phyloP scores from a whole-genome alignment of 2,888 invertebrate genomes.

The Ophioninae sp. region DNA sequence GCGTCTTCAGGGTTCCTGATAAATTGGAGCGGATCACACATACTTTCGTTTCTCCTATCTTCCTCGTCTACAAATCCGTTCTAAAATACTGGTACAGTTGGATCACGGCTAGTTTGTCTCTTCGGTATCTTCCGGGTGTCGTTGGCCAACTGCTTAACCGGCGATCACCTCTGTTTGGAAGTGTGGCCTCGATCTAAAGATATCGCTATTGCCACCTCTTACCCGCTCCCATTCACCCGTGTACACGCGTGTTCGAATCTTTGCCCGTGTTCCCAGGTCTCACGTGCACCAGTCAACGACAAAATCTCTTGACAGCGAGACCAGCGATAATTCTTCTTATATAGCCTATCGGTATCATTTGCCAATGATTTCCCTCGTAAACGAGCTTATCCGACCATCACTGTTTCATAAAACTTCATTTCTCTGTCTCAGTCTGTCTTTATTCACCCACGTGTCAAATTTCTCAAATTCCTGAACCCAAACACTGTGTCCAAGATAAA shows the following conservation, averaged over 20 bases:
- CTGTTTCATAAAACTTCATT: slow-evolving; percentile 21
- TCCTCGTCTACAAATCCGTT: slow-evolving; percentile 44
- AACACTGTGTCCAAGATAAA: no score
- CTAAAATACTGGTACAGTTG: slow-evolving; percentile 34
- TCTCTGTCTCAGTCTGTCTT: slow-evolving; percentile 17
- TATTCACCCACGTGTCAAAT: neutral
- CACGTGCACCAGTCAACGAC: slow-evolving; percentile 49
- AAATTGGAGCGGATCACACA: slow-evolving; percentile 77
- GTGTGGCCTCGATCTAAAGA: slow-evolving; percentile 76
- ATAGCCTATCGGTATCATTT: slow-evolving; percentile 67
- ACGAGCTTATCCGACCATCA: slow-evolving; percentile 17
- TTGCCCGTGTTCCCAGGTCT: slow-evolving; percentile 11
- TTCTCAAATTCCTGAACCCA: neutral
- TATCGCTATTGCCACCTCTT: slow-evolving; percentile 67
- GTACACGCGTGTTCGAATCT: slow-evolving; percentile 3
- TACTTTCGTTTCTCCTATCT: slow-evolving; percentile 70
- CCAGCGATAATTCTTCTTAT: slow-evolving; percentile 11
- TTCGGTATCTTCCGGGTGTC: slow-evolving; percentile 76
- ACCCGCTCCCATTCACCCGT: slow-evolving; percentile 12
- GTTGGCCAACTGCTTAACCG: slow-evolving; percentile 75
- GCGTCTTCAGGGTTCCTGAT: slow-evolving; percentile 74
- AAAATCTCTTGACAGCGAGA: slow-evolving; percentile 45
- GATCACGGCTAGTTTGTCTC: slow-evolving; percentile 38
- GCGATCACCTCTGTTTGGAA: slow-evolving; percentile 74
- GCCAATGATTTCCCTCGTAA: slow-evolving; percentile 67